Evolutionary conservation across 2,797 vertebrate species (phyloP), one percentile per base, ranked within the genome.

Genomic region (Sebastes dallii): DNA sequence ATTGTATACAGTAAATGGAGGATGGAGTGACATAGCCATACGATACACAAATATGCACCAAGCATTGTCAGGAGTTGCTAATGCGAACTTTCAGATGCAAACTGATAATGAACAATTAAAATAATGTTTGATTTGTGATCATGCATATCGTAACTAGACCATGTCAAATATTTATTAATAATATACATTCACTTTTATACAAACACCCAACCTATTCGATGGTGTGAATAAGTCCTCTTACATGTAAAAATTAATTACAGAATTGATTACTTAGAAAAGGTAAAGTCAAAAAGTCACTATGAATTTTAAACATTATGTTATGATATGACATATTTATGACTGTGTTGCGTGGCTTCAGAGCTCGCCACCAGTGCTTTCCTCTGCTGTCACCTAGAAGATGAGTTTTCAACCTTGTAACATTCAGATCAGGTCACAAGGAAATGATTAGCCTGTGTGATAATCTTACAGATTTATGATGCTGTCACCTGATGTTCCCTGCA

Each of bases 401-500:
- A 32, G 18, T 74, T 70, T 75, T 71, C 10, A 77, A 30, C 70
- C 52, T 73, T 73, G 18, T 66, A 78, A 50, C 30, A 56, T 64
- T 80, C 68, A 77, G 58, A 80, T 69, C 8, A 78, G 50, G 59
- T 81, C 60, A 67, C 5, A 2, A 29, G 29, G 52, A 78, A 66
- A 75, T 66, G 8, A 81, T 72, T 52, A 72, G 42, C n/a, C 58
- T 10, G 32, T 46, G 16, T 52, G 20, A 30, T 77, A 34, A 67
- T 64, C 34, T 36, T 62, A 9, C 29, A 78, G 71, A 86, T 82
- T 80, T 13, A 83, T 66, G 70, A 32, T 72, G 55, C 67, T 61
- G 36, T 75, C 78, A 76, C 18, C 24, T 70, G 66, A 64, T 65
- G 60, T 36, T 36, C 66, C 66, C 61, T 67, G 55, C 30, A 7